Base-by-base conservation (phyloP, 2,113 vertebrate species). In the Thunnus maccoyii region DNA sequence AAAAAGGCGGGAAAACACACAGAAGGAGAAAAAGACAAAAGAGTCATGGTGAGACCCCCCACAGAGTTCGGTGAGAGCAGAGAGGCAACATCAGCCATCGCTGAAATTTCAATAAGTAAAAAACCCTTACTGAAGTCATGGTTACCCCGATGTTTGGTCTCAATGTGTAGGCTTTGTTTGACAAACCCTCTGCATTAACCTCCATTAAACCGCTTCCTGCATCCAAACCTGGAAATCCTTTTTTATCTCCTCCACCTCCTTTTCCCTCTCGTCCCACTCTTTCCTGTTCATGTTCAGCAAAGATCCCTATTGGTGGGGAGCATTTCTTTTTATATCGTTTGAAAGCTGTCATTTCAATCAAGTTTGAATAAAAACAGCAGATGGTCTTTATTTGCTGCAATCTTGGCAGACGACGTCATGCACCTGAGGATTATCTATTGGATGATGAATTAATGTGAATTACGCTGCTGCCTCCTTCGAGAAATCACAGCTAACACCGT, bases 381-480 rank as follows among this genome's bases (percentile, higher is more conserved):
- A 93, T 93, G 89, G 84, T 86, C 72, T 80, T 76, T 70, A 84
- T 91, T 93, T 82, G 69, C 74, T 6, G 6, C 3, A 36, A 88
- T 85, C 78, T 41, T 78, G 71, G 81, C 78, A 63, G 64, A 69
- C 27, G 78, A 78, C 22, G 70, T 1, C 1, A 47, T 73, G 56
- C 90, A 91, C 87, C 84, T 86, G 92, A 93, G 91, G 88, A 92
- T 90, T 88, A 74, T 88, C 73, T 82, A 82, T 82, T 84, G 78
- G 82, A 88, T 85, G 84, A 86, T 89, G 76, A 87, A 91, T 92
- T 90, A 86, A 92, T 90, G 75, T 73, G 77, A 91, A 84, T 66
- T 80, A 86, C 17, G 61, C 72, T 22, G 50, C 80, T 12, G 55
- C 32, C 82, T 92, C 91, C 87, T 82, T 72, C 0, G 89, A 94